phyloP scores from a whole-genome alignment of 2,888 invertebrate species.

The Drosophila parthenogenetica region DNA sequence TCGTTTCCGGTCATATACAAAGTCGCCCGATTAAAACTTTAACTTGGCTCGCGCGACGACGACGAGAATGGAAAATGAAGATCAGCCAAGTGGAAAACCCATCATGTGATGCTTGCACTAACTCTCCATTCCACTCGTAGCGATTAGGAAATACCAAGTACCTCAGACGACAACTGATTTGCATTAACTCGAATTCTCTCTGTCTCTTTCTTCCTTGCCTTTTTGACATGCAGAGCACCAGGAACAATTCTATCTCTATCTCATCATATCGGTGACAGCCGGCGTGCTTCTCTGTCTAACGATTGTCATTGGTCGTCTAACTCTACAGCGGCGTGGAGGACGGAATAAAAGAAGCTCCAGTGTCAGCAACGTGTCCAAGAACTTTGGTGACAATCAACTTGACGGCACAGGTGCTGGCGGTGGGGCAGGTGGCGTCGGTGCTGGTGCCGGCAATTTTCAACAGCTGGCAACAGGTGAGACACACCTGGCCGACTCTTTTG shows the following conservation, averaged over 20 bases:
- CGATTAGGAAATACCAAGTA: slow-evolving; percentile 23
- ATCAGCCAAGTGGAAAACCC: slow-evolving; percentile 62
- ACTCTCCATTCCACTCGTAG: slow-evolving; percentile 20
- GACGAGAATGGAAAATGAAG: slow-evolving; percentile 47
- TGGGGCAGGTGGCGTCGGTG: slow-evolving; percentile 54
- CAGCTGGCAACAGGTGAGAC: slow-evolving; percentile 90
- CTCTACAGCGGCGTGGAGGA: slow-evolving; percentile 87
- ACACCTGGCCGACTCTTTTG: slow-evolving; percentile 91
- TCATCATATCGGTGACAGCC: slow-evolving; percentile 91
- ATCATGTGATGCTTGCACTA: slow-evolving; percentile 57
- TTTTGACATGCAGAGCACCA: slow-evolving; percentile 81
- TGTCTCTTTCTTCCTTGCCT: slow-evolving; percentile 16
- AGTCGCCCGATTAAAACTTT: slow-evolving; percentile 65
- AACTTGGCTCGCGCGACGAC: slow-evolving; percentile 42
- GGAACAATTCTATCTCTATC: slow-evolving; percentile 91
- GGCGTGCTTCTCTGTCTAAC: slow-evolving; percentile 90
- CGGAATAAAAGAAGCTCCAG: slow-evolving; percentile 79
- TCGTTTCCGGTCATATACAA: slow-evolving; percentile 67
- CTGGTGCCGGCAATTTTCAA: slow-evolving; percentile 86
- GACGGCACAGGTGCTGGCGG: slow-evolving; percentile 28
- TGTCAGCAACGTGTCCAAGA: slow-evolving; percentile 64
- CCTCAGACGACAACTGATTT: slow-evolving; percentile 33
- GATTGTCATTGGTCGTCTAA: slow-evolving; percentile 89
- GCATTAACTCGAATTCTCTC: slow-evolving; percentile 25
- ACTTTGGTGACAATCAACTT: slow-evolving; percentile 56